Conservation (phyloP, 2,888 invertebrate species). For the Drosophila robusta region DNA sequence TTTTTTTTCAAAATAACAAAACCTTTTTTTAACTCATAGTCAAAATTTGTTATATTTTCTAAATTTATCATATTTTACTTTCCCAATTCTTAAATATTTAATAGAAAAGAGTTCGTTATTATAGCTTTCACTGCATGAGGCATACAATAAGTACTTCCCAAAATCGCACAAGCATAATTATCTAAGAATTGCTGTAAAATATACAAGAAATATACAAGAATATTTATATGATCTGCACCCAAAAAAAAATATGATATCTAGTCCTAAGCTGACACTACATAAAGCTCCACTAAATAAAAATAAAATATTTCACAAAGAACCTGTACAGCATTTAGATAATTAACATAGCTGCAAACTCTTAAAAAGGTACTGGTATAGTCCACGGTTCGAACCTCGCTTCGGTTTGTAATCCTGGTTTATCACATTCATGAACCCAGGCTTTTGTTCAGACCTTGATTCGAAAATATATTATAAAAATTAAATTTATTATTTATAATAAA, state of each 20-base stretch:
- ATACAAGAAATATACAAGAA: slow-evolving; percentile 38
- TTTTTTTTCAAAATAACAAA: no score
- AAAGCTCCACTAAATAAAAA: slow-evolving; percentile 22
- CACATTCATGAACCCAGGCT: no score
- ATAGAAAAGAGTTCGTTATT: background rate
- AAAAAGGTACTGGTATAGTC: background rate
- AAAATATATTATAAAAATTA: no score
- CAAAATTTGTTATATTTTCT: background rate
- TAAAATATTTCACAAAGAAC: slow-evolving; percentile 7
- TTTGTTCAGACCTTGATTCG: no score
- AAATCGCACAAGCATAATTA: slow-evolving; percentile 7
- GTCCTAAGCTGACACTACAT: slow-evolving; percentile 52
- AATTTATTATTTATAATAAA: no score
- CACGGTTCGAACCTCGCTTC: no score
- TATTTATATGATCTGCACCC: slow-evolving; percentile 41
- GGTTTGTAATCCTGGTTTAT: no score
- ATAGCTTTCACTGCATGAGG: slow-evolving; percentile 6
- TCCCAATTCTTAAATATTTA: background rate
- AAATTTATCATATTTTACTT: background rate
- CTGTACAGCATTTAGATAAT: slow-evolving; percentile 42
- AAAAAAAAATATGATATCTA: slow-evolving; percentile 39
- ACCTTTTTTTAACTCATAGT: background rate
- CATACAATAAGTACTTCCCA: slow-evolving; percentile 2
- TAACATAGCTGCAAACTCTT: slow-evolving; percentile 1
- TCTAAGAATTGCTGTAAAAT: slow-evolving; percentile 21